Percentiles rank a stretch among this genome's conserved stretches.
Evolutionary conservation across 1,140 invertebrate genomes (phyloP).

Genomic region (Drosophila nigrodunni): DNA sequence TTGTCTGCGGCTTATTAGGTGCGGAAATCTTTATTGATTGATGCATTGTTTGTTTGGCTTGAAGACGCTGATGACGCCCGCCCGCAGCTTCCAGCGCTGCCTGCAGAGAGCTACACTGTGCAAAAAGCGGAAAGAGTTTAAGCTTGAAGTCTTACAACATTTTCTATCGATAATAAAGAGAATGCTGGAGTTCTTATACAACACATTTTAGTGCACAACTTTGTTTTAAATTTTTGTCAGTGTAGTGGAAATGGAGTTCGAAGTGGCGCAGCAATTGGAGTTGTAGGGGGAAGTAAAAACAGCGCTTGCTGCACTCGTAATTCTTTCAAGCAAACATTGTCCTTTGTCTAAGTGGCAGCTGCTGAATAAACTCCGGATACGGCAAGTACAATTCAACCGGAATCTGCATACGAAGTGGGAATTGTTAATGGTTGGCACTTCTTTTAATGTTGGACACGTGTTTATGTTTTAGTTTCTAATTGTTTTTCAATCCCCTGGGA

Average conservation of each 20-base stretch:
- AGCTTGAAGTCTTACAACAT: too few relatives aligned
- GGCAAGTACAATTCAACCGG: not conserved
- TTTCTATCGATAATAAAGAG: too few relatives aligned
- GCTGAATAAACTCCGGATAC: constrained; percentile 1
- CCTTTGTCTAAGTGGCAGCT: constrained; percentile 62
- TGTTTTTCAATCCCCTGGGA: constrained; percentile 6
- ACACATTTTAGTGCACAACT: too few relatives aligned
- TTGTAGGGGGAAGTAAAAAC: not conserved
- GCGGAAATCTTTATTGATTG: constrained; percentile 83
- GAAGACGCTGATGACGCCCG: constrained; percentile 50
- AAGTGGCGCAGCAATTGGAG: not conserved
- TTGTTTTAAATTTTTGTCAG: too few relatives aligned
- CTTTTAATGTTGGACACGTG: constrained; percentile 19
- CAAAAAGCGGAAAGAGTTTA: too few relatives aligned
- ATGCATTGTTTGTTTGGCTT: constrained; percentile 79
- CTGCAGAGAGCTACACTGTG: constrained; percentile 1
- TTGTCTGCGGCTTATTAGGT: constrained; percentile 77
- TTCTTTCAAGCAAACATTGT: constrained; percentile 66
- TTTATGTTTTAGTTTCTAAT: constrained; percentile 36
- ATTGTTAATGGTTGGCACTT: not conserved
- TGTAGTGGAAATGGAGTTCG: not conserved
- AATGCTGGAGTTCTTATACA: too few relatives aligned
- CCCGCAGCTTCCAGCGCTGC: constrained; percentile 56
- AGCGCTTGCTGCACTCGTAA: constrained; percentile 57
- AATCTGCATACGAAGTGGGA: not conserved